These are phyloP conservation scores for Rhinolophus ferrumequinum DNA, from an alignment of 2,113 vertebrate genomes.

Conservation along the genomic window DNA sequence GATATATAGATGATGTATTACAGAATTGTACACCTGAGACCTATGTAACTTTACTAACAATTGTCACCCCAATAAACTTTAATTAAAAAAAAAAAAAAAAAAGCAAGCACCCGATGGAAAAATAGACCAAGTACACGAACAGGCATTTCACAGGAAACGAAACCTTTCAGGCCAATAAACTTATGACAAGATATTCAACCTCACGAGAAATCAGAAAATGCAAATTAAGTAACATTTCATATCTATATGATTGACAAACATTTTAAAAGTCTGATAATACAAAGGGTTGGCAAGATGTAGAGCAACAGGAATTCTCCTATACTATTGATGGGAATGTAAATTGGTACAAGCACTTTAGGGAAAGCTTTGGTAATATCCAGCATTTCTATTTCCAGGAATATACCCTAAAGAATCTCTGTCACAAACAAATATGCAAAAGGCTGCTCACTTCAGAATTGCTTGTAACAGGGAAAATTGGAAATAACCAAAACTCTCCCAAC, in stretches of 20 bases:
- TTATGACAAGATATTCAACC: neutral
- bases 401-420: neutral
- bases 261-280: conserved; percentile 32
- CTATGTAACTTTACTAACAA: too few species aligned
- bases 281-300: neutral
- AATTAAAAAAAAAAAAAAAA: neutral
- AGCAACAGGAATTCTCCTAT: neutral
- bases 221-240: conserved; percentile 23
- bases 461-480: neutral
- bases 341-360: neutral
- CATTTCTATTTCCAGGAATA: neutral
- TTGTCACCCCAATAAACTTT: too few species aligned
- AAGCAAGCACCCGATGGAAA: conserved; percentile 1
- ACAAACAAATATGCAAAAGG: neutral
- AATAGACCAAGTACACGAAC: neutral
- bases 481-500: conserved; percentile 12
- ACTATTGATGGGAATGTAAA: neutral
- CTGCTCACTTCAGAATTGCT: neutral
- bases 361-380: neutral
- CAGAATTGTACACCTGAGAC: too few species aligned
- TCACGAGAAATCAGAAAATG: conserved; percentile 25
- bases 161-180: neutral
- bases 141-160: conserved; percentile 32
- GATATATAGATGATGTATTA: too few species aligned
- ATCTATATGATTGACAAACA: neutral